phyloP scores from a whole-genome alignment of 1,140 invertebrate genomes.

The Micrasema longulum region DNA sequence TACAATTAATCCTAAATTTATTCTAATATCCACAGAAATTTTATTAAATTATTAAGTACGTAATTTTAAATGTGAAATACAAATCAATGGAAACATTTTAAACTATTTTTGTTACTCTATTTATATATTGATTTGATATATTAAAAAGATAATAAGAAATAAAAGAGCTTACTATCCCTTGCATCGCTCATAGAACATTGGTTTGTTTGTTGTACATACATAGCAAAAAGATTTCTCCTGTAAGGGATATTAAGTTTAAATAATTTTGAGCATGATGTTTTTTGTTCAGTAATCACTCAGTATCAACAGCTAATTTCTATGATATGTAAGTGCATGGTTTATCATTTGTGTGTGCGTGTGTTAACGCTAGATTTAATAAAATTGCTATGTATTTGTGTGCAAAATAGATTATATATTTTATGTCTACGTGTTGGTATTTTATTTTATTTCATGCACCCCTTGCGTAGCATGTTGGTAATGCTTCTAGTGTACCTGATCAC shows the following conservation, averaged over 20 bases:
- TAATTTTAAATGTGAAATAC: too few species aligned
- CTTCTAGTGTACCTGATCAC: slow-evolving; percentile 32
- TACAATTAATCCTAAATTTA: too few species aligned
- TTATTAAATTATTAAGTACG: too few species aligned
- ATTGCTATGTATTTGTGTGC: slow-evolving; percentile 40
- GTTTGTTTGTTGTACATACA: slow-evolving; percentile 30
- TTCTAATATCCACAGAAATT: too few species aligned
- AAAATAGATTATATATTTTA: slow-evolving; percentile 50
- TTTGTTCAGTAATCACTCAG: slow-evolving; percentile 47
- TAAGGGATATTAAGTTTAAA: slow-evolving; percentile 28
- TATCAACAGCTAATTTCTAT: slow-evolving; percentile 51
- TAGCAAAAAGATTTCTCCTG: slow-evolving; percentile 19
- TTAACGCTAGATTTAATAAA: slow-evolving; percentile 38
- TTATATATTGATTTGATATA: too few species aligned
- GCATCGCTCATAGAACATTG: slow-evolving; percentile 13
- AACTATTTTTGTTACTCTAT: too few species aligned
- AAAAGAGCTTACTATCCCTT: slow-evolving; percentile 14
- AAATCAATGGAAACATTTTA: too few species aligned
- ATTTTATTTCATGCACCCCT: slow-evolving; percentile 44
- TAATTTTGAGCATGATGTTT: slow-evolving; percentile 21
- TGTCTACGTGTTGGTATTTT: slow-evolving; percentile 48
- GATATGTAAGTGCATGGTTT: slow-evolving; percentile 55
- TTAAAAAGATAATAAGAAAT: slow-evolving; percentile 8
- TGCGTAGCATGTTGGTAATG: slow-evolving; percentile 40
- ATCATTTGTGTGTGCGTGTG: slow-evolving; percentile 48